Base-by-base conservation (phyloP, 2,797 vertebrate genomes). In the Apodemus agrarius region DNA sequence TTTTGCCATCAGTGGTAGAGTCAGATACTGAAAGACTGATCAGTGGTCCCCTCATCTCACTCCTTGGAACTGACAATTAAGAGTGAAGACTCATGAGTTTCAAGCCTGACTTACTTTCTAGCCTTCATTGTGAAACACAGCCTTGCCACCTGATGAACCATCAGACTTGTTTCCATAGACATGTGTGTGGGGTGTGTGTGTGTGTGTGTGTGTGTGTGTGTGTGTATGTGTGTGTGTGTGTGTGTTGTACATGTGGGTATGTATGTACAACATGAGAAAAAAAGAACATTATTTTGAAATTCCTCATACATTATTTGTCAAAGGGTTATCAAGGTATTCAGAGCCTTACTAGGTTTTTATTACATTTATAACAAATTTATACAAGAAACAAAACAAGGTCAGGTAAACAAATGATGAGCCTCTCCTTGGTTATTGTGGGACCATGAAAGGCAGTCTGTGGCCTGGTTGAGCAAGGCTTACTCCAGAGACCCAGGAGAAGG, bases 41-140 rank as follows among this genome's bases (percentile, higher is more conserved):
- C 89, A 54, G 74, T 96, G 83, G 83, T 89, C 86, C 26, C 95
- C 75, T 97, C 83, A 16, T 65, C 59, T 63, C 43, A 84, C 95
- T 97, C 85, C 57, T 16, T 89, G 21, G 94, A 82, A 96, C 85
- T 96, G 95, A 96, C 96, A 76, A 95, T 96, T 97, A 91, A 85
- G 29, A 97, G 95, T 74, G 46, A 97, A 93, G 83, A 61, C 10
- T 95, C 90, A 96, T 88, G 67, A 97, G 97, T 87, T 74, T 92
- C 57, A 89, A 96, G 76, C 72, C 94, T 80, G 85, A 91, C 79
- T 85, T 91, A 21, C 74, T 93, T 89, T 74, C 52, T 94, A 83
- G 17, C 19, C 2, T n/a, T 96, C 84, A 59, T 54, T 96, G 74
- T 97, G 76, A 97, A 94, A 95, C 21, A 82, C n/a, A 34, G 34